Evolutionary conservation across 2,888 invertebrate species (phyloP).

Genomic region (Nipponacmea schrenckii): DNA sequence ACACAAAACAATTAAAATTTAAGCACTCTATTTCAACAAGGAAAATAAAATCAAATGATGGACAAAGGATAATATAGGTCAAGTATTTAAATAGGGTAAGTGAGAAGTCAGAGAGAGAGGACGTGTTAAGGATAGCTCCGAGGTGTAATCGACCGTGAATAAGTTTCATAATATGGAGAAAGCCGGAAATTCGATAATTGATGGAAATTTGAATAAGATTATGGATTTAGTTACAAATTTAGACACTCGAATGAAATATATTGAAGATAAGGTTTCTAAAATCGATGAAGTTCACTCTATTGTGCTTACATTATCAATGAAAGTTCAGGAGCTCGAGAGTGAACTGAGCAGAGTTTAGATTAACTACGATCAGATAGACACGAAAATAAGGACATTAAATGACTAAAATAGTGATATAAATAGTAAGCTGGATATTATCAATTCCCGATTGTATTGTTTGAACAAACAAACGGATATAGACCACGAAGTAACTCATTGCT

Average conservation of each 20-base stretch:
- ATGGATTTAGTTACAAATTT: too few relatives aligned
- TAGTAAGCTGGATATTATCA: too few relatives aligned
- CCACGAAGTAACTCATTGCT: background rate
- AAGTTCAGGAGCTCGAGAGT: background rate
- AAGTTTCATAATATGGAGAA: too few relatives aligned
- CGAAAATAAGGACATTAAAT: background rate
- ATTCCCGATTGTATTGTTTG: too few relatives aligned
- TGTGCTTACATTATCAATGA: background rate
- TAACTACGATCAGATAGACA: background rate
- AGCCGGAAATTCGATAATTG: background rate
- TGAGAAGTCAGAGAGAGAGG: too few relatives aligned
- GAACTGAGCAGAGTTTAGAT: background rate
- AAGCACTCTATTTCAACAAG: too few relatives aligned
- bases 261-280: background rate
- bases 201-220: background rate
- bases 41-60: too few relatives aligned
- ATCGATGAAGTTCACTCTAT: background rate
- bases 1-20: too few relatives aligned
- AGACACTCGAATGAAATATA: background rate
- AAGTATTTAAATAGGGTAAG: too few relatives aligned
- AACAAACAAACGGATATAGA: too few relatives aligned
- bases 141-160: background rate
- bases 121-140: background rate
- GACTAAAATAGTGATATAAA: too few relatives aligned
- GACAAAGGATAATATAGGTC: too few relatives aligned